A percentile compares a stretch with the other conserved stretches of the same genome.
Evolutionary conservation across 2,888 invertebrate genomes (phyloP).

Genomic region (Aproaerema taeniolella): DNA sequence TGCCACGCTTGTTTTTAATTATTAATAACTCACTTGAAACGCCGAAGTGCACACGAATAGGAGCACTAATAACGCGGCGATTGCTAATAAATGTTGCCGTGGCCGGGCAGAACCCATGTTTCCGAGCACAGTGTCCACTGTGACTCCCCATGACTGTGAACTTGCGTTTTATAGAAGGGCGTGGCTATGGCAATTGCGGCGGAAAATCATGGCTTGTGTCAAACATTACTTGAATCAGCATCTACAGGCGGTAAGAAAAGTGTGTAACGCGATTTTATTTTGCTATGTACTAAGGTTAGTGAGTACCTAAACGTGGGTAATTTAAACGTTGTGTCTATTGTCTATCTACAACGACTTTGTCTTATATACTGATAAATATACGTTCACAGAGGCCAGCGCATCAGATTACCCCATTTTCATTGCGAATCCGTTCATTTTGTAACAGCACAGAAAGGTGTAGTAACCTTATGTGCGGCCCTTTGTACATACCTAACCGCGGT

Average conservation of each 20-base stretch:
- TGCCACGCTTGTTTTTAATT: no score
- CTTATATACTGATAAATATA: no score
- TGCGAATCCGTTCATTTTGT: no score
- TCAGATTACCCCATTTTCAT: no score
- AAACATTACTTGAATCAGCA: conserved; percentile 38
- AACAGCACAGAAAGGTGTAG: no score
- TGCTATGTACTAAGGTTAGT: no score
- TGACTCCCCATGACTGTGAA: conserved; percentile 65
- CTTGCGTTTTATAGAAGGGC: conserved; percentile 70
- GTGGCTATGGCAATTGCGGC: conserved; percentile 51
- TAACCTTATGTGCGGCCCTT: no score
- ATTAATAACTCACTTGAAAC: conserved; percentile 46
- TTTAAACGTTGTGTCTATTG: no score
- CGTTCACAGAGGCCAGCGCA: no score
- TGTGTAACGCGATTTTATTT: conserved; percentile 25
- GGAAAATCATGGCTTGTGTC: conserved; percentile 54
- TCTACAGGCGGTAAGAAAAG: conserved; percentile 39
- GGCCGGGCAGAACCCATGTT: conserved; percentile 45
- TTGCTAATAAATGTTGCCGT: conserved; percentile 25
- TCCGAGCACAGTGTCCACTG: conserved; percentile 38
- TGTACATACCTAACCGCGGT: no score
- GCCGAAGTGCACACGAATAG: conserved; percentile 27
- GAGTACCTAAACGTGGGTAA: no score
- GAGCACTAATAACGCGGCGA: conserved; percentile 34
- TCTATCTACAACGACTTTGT: no score